These are phyloP conservation scores for Pongo pygmaeus DNA, from an alignment of 2,113 vertebrate genomes.

Conservation along the genomic window DNA sequence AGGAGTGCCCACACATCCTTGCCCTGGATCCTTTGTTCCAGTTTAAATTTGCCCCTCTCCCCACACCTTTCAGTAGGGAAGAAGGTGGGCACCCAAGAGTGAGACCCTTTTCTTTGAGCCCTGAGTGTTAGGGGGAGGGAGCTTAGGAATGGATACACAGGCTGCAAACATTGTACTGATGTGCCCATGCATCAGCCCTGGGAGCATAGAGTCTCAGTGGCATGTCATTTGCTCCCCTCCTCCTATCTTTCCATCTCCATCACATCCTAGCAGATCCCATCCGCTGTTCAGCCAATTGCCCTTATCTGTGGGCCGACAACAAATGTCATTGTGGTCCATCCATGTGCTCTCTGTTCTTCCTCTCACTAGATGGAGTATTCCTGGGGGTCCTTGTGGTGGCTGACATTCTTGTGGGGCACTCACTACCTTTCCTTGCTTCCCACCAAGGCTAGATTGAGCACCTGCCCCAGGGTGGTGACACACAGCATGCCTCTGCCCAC, in stretches of 20 bases:
- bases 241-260: fast-evolving
- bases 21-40: not conserved
- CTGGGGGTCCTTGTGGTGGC: not conserved
- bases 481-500: fast-evolving
- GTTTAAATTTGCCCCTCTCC: no score
- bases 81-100: not conserved
- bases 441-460: not conserved
- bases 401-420: fast-evolving
- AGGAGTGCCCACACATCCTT: not conserved
- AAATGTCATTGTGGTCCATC: fast-evolving
- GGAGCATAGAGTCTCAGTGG: not conserved
- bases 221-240: not conserved
- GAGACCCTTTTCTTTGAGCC: not conserved
- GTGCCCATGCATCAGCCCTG: no score
- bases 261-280: not conserved
- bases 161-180: not conserved
- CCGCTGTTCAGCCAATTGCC: not conserved
- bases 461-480: not conserved
- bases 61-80: not conserved
- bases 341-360: not conserved
- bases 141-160: fast-evolving
- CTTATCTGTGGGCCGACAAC: not conserved
- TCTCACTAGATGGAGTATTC: not conserved
- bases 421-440: not conserved
- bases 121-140: not conserved